Base-by-base conservation (phyloP, 2,797 vertebrate genomes). In the Geotrypetes seraphini region DNA sequence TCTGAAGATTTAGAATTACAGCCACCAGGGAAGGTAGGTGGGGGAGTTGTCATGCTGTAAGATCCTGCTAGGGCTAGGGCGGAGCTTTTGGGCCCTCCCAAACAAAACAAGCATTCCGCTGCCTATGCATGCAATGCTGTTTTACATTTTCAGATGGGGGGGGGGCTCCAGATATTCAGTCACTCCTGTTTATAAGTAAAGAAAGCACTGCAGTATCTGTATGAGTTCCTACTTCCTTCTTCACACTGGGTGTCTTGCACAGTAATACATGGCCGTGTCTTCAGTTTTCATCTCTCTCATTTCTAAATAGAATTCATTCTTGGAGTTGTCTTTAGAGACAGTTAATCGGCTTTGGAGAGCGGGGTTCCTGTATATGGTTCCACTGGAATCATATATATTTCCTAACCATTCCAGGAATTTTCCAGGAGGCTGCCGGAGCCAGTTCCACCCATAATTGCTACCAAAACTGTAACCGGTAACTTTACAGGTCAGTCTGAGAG, bases 321-420 rank as follows among this genome's bases (percentile, higher is more conserved):
- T 28, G 16, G n/a, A 25, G 14, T 33, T 36, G 24, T 69, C 54
- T 50, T 54, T 65, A 42, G 61, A 61, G 5, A 69, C 49, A 22
- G 29, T 62, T 29, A 68, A 14, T 26, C 12, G n/a, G 15, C 45
- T 40, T 25, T 39, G 13, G 7, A 43, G 52, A 8, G 19, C 17
- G 8, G 25, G 7, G 6, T 19, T 26, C 22, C 9, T 6, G n/a
- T n/a, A n/a, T n/a, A n/a, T n/a, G n/a, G n/a, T n/a, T n/a, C n/a
- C n/a, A 6, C 22, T 5, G 14, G 34, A 7, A 8, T 34, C 6
- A 16, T 5, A 8, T 8, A 37, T 22, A 12, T 14, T 11, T 5
- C 35, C 35, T 5, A 22, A 16, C 15, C 25, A 37, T 20, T 31
- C 42, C 16, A 44, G 8, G 10, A 34, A 28, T 22, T 38, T 38